Percentiles rank a stretch among this genome's conserved stretches.
Conservation (phyloP, 1,140 invertebrate genomes). For the Oscheius sp. region DNA sequence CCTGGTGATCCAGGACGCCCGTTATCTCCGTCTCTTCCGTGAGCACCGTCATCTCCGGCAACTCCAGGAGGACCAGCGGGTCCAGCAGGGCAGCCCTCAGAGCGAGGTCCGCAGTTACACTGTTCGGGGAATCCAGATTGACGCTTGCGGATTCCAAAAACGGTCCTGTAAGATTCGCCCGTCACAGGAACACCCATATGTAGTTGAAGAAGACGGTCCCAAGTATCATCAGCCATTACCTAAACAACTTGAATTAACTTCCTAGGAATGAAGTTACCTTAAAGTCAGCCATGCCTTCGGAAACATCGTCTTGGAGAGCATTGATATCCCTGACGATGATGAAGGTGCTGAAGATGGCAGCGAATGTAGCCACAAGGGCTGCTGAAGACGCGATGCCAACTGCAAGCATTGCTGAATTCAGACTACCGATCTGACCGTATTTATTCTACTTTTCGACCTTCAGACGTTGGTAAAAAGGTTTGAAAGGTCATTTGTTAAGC, state of each 20-base stretch:
- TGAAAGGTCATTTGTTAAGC: not conserved
- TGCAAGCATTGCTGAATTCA: not conserved
- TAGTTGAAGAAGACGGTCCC: not conserved
- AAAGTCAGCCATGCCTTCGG: not conserved
- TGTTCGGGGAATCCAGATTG: not conserved
- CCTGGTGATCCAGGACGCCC: constrained; percentile 15
- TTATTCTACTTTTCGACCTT: not conserved
- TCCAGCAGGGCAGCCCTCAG: constrained; percentile 17
- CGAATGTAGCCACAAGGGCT: not conserved
- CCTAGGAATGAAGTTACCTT: not conserved
- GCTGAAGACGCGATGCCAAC: not conserved
- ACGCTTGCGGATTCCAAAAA: not conserved
- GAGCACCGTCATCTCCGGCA: constrained; percentile 14
- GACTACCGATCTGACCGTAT: no score
- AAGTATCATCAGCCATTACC: not conserved
- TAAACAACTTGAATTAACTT: not conserved
- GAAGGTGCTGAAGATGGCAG: not conserved
- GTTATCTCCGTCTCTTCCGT: constrained; percentile 16
- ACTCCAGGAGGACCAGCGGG: constrained; percentile 32
- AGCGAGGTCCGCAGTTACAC: not conserved
- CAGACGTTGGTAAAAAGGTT: not conserved
- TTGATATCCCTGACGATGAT: constrained; percentile 2
- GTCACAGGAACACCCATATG: no score
- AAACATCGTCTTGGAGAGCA: not conserved
- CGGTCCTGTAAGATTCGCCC: no score